Conservation (phyloP, 2,888 invertebrate genomes). For the Germaria angustata region DNA sequence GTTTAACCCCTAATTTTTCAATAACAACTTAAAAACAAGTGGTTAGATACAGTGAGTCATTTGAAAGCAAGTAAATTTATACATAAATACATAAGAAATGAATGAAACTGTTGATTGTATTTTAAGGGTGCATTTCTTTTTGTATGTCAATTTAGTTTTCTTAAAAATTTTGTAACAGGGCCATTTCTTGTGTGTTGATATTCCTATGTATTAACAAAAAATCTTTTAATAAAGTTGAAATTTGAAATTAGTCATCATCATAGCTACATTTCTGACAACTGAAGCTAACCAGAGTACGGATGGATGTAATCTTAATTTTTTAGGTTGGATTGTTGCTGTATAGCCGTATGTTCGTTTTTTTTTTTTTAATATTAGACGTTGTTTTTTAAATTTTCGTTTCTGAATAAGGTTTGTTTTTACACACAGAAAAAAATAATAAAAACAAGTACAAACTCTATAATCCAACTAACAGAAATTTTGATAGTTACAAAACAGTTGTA, state of each 20-base stretch:
- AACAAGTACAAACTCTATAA: too few relatives aligned
- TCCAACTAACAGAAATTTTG: too few relatives aligned
- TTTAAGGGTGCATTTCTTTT: slow-evolving; percentile 45
- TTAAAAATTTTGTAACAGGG: neutral
- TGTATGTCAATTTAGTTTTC: neutral
- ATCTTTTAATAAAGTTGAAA: neutral
- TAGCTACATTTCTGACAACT: neutral
- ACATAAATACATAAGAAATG: neutral
- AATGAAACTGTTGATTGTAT: slow-evolving; percentile 47
- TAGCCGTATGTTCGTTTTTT: too few relatives aligned
- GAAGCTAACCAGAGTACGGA: too few relatives aligned
- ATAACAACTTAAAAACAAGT: neutral
- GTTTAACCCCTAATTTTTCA: slow-evolving; percentile 48
- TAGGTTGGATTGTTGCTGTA: too few relatives aligned
- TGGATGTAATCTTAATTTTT: too few relatives aligned
- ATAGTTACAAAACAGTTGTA: too few relatives aligned
- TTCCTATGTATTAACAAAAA: neutral
- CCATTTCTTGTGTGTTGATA: neutral
- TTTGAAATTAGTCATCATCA: slow-evolving; percentile 45
- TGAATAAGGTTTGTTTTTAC: too few relatives aligned
- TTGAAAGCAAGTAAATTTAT: neutral
- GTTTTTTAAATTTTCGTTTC: too few relatives aligned
- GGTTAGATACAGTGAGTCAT: slow-evolving; percentile 1
- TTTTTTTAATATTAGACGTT: too few relatives aligned
- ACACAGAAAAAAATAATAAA: too few relatives aligned